Conservation (phyloP, 37 sponge, comb jelly and placozoan species). For the Bolinopsis microptera region DNA sequence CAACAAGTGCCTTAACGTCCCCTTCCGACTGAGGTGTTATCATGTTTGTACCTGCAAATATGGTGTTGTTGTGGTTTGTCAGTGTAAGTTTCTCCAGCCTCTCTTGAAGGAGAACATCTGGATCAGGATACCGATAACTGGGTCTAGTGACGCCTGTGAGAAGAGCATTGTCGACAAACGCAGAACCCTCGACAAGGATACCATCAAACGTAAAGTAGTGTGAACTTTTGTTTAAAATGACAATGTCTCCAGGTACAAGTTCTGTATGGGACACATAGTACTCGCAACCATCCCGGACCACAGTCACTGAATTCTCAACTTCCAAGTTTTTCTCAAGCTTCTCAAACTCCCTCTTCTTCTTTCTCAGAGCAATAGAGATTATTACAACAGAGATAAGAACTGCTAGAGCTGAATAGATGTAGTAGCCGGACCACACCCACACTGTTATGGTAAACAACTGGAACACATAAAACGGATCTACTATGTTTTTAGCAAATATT, state of each 20-base stretch:
- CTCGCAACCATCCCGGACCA: not conserved
- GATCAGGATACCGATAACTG: not conserved
- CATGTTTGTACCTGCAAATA: conserved; percentile 9
- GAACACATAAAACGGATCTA: conserved; percentile 29
- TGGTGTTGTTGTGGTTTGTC: not conserved
- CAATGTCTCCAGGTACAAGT: conserved; percentile 23
- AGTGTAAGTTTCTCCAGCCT: not conserved
- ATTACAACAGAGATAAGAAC: not conserved
- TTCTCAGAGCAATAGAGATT: not conserved
- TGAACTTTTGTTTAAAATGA: conserved; percentile 2
- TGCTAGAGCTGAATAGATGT: not conserved
- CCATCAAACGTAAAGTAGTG: not conserved
- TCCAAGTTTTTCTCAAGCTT: not conserved
- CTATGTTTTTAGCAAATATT: conserved; percentile 18
- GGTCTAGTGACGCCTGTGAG: not conserved
- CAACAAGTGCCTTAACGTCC: not conserved
- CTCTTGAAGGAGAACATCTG: not conserved
- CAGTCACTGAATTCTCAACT: not conserved
- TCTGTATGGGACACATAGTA: not conserved
- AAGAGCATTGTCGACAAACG: not conserved
- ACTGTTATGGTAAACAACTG: not conserved
- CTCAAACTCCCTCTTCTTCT: not conserved
- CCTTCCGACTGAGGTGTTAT: not conserved
- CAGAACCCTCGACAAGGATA: not conserved
- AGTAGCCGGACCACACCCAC: not conserved